Conservation (phyloP, 1,140 invertebrate species). For the Drosophila insularis region DNA sequence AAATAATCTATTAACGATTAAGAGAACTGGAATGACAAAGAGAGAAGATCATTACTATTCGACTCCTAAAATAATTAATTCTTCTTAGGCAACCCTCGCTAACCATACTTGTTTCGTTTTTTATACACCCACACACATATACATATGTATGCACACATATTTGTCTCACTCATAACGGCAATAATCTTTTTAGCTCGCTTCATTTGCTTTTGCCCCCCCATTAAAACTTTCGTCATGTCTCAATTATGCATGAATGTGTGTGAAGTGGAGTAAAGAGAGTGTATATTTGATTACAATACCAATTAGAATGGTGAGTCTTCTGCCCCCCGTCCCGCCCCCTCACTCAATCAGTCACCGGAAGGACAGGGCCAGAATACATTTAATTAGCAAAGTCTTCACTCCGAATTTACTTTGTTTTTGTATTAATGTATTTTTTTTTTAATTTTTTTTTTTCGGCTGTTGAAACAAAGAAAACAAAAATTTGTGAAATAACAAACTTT, state of each 20-base stretch:
- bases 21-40: too few relatives aligned
- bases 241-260: conserved; percentile 58
- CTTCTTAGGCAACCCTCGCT: not conserved
- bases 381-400: not conserved
- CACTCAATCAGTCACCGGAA: not conserved
- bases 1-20: too few relatives aligned
- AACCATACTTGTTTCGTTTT: not conserved
- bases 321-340: not conserved
- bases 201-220: conserved; percentile 53
- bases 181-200: conserved; percentile 68
- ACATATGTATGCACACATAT: not conserved
- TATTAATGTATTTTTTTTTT: too few relatives aligned
- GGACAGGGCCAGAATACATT: not conserved
- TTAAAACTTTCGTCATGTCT: conserved; percentile 26
- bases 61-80: too few relatives aligned
- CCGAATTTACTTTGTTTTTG: not conserved
- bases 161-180: conserved; percentile 54
- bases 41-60: too few relatives aligned
- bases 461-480: not conserved
- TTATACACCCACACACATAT: conserved; percentile 17
- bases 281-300: conserved; percentile 73
- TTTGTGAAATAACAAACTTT: conserved; percentile 7
- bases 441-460: conserved; percentile 7
- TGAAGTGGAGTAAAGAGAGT: conserved; percentile 25
- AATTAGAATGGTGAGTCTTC: conserved; percentile 57